Conservation (phyloP, 2,113 vertebrate species). For the Myanophis thanlyinensis region DNA sequence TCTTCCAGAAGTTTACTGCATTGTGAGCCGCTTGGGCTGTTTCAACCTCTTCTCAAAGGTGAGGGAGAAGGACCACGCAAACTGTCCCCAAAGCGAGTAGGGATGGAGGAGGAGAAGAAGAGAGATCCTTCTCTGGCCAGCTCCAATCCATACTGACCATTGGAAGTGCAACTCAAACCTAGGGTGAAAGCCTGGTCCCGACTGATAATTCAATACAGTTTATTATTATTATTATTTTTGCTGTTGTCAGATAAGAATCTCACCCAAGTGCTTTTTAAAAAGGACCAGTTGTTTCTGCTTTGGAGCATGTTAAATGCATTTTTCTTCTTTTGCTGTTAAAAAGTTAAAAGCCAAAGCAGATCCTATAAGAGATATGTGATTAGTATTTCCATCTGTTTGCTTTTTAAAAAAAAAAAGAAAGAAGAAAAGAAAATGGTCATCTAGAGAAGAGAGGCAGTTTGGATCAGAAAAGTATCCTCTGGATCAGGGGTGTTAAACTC, state of each 20-base stretch:
- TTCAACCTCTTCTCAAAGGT: conserved; percentile 99
- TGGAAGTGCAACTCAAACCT: neutral
- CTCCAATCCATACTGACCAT: neutral
- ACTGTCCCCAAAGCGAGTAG: neutral
- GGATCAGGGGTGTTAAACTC: too few relatives aligned
- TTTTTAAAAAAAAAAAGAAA: neutral
- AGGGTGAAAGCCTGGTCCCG: too few relatives aligned
- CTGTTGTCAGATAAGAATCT: neutral
- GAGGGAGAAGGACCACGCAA: conserved; percentile 30
- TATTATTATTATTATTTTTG: too few relatives aligned
- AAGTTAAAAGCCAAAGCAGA: neutral
- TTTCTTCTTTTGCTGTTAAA: neutral
- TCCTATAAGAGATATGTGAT: neutral
- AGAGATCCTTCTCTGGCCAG: neutral
- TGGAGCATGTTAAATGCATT: neutral
- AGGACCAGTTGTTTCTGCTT: neutral
- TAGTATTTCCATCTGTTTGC: neutral
- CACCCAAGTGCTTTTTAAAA: neutral
- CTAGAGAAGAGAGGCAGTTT: neutral
- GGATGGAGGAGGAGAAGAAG: neutral
- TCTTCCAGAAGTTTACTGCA: conserved; percentile 97
- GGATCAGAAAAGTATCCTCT: neutral
- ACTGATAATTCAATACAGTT: neutral
- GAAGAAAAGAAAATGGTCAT: neutral
- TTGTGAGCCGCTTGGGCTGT: conserved; percentile 94